Conservation (phyloP, 2,888 invertebrate genomes). For the Neuroscelio doddi region DNA sequence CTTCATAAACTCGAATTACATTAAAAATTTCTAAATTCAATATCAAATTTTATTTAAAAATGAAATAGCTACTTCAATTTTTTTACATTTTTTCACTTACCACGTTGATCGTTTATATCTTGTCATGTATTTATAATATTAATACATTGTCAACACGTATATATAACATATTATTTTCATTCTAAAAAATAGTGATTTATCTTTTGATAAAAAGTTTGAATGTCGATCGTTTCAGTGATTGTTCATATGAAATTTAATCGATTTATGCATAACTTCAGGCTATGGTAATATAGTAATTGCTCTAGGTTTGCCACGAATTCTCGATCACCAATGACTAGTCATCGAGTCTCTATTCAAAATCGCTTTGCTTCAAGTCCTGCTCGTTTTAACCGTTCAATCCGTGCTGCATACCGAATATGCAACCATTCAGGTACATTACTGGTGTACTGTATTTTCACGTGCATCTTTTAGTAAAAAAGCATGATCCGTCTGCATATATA, state of each 20-base stretch:
- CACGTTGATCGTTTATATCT: too few species aligned
- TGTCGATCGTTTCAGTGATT: slow-evolving; percentile 32
- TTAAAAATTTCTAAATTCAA: too few species aligned
- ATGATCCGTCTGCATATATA: not conserved
- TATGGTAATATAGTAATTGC: slow-evolving; percentile 44
- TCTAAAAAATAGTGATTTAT: not conserved
- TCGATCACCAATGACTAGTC: slow-evolving; percentile 36
- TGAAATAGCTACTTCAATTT: not conserved
- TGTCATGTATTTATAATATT: too few species aligned
- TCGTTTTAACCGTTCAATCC: slow-evolving; percentile 27
- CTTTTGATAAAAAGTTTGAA: slow-evolving; percentile 12
- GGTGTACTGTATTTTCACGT: slow-evolving; percentile 13
- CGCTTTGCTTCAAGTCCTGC: slow-evolving; percentile 19
- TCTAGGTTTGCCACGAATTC: slow-evolving; percentile 39
- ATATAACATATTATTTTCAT: not conserved
- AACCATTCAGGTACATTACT: slow-evolving; percentile 23
- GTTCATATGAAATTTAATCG: slow-evolving; percentile 35
- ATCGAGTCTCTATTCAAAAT: slow-evolving; percentile 35
- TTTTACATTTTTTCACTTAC: too few species aligned
- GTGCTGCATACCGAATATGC: slow-evolving; percentile 15
- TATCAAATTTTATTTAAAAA: not conserved
- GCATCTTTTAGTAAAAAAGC: slow-evolving; percentile 13
- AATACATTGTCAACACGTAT: not conserved
- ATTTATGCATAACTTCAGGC: slow-evolving; percentile 38
- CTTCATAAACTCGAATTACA: too few species aligned